Base-by-base conservation (phyloP, 2,113 vertebrate species). In the Ammodytes marinus region DNA sequence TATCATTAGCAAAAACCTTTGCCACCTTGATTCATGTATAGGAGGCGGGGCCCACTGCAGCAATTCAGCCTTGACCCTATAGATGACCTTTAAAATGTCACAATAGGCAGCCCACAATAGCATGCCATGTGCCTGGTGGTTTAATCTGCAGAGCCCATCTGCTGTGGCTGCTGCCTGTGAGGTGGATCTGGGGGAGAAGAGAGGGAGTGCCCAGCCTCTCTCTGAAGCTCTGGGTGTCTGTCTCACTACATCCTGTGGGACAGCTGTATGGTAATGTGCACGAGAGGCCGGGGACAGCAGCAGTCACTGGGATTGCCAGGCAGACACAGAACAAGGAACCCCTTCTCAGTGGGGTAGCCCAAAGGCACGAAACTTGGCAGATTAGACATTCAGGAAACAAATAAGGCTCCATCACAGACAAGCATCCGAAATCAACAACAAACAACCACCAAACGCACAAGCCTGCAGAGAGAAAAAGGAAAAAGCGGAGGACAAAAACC, bases 211-310 rank as follows among this genome's bases (percentile, higher is more conserved):
- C 85, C 80, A 64, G 78, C 81, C 71, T 83, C 75, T 82, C 85
- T 89, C 89, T 89, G 87, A 90, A 89, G 89, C 87, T 89, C 88
- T 69, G 86, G 89, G 86, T 88, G 89, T 91, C 90, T 92, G 94
- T 93, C 94, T 95, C 94, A 91, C 93, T 93, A 95, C 95, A 95
- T 92, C 94, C 94, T 96, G 96, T 95, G 94, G 94, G 95, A 97
- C 98, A 99, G 98, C 98, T 99, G 98, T 99, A 99, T 99, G 98
- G 93, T 96, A 99, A 99, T 99, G 96, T 97, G 97, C 84, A 87
- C 85, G 54, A 92, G 91, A 84, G 93, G 95, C 96, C 95, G 95
- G 96, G 95, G 96, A 96, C 96, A 95, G 95, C 96, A 93, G 94
- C 95, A 95, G 93, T 96, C 95, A 95, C 96, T 96, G 83, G 97